Evolutionary conservation across 2,888 invertebrate genomes (phyloP).

Genomic region (Meteorus cinctellus): DNA sequence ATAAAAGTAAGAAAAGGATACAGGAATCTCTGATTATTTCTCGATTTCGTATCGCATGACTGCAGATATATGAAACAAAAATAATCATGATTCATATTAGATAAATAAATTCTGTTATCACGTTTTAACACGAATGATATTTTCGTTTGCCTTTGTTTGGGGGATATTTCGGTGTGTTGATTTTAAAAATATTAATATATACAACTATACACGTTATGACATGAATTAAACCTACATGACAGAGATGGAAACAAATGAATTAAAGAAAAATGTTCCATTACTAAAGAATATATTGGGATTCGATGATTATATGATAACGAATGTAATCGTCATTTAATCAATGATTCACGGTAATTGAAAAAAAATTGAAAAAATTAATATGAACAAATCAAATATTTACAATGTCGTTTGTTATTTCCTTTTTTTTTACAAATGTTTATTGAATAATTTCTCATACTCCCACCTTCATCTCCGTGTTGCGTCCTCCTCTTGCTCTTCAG

Average conservation of each 20-base stretch:
- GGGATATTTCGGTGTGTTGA: constrained; percentile 42
- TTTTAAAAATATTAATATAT: constrained; percentile 46
- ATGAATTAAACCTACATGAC: constrained; percentile 6
- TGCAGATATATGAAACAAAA: neutral
- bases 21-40: neutral
- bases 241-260: constrained; percentile 14
- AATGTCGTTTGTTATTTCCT: neutral
- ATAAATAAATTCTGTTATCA: constrained; percentile 15
- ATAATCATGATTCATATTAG: neutral
- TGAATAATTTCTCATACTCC: neutral
- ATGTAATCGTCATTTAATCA: neutral
- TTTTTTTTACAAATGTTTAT: neutral
- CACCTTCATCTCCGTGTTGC: constrained; percentile 40
- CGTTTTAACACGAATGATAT: neutral
- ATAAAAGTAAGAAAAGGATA: neutral
- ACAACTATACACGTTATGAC: constrained; percentile 18
- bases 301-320: constrained; percentile 15
- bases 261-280: neutral
- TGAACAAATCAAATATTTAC: neutral
- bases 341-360: constrained; percentile 7
- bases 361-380: constrained; percentile 6
- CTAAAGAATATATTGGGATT: constrained; percentile 37
- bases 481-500: constrained; percentile 35
- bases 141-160: neutral
- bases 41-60: neutral